Evolutionary conservation across 2,113 vertebrate species (phyloP).

Genomic region (Nothoprocta pentlandii): DNA sequence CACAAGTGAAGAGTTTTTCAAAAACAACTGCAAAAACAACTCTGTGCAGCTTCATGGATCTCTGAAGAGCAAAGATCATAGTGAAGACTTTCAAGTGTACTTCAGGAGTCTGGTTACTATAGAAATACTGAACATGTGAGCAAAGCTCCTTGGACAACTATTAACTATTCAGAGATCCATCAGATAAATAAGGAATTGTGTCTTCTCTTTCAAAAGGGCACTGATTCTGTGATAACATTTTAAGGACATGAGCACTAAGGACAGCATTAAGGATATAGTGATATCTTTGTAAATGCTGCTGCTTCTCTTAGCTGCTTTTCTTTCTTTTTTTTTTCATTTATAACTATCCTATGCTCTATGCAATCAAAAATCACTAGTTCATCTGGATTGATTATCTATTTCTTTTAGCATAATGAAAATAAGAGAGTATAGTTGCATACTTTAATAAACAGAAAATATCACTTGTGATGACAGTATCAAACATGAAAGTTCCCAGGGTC

Average conservation of each 20-base stretch:
- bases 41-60: neutral
- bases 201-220: neutral
- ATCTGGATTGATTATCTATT: neutral
- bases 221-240: neutral
- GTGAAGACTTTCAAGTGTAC: neutral
- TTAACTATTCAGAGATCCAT: neutral
- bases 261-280: too few species aligned
- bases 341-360: neutral
- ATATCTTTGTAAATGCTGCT: neutral
- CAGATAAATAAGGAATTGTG: neutral
- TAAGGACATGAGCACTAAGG: neutral
- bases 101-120: neutral
- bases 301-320: neutral
- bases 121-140: neutral
- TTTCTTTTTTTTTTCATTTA: neutral
- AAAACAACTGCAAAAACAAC: neutral
- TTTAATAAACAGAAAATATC: neutral
- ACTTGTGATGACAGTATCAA: neutral
- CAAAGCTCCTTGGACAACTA: fast-evolving
- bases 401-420: neutral
- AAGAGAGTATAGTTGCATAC: neutral
- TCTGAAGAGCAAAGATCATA: neutral
- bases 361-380: neutral
- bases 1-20: neutral
- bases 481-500: neutral